Percentiles rank a stretch among this genome's conserved stretches.
Evolutionary conservation across 2,888 invertebrate species (phyloP).

Genomic region (Thysanoteuthis rhombus): DNA sequence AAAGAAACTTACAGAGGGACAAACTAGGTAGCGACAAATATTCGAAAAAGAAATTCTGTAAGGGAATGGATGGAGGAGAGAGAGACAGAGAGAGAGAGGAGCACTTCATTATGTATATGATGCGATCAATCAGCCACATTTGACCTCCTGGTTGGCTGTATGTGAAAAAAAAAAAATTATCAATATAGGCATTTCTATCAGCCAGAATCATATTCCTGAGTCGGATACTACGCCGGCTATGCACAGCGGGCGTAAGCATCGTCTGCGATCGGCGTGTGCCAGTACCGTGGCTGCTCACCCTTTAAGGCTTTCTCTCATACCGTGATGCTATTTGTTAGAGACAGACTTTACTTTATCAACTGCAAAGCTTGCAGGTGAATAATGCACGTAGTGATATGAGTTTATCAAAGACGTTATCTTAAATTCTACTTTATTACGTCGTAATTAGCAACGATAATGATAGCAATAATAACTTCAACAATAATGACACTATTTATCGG

Average conservation of each 20-base stretch:
- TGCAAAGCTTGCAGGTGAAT: not conserved
- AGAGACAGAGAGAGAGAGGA: not conserved
- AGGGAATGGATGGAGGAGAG: not conserved
- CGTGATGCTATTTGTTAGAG: not conserved
- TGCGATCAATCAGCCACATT: not conserved
- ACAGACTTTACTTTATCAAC: not conserved
- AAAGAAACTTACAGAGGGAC: not conserved
- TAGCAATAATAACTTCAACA: not conserved
- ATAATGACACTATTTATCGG: not conserved
- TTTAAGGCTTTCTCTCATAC: not conserved
- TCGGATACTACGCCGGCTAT: not conserved
- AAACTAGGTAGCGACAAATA: not conserved
- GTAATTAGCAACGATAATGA: not conserved
- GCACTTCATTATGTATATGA: slow-evolving; percentile 12
- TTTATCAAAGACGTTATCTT: not conserved
- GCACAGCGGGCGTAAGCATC: not conserved
- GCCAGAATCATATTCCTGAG: not conserved
- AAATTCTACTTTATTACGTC: not conserved
- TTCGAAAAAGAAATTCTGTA: not conserved
- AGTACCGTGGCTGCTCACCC: not conserved
- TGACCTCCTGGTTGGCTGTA: slow-evolving; percentile 12
- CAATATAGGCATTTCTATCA: not conserved
- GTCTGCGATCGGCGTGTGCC: not conserved
- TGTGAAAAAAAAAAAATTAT: not conserved
- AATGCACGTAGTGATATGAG: not conserved